A percentile compares a stretch with the other conserved stretches of the same genome.
Conservation (phyloP, 1,140 invertebrate genomes). For the Drosophila bocki region DNA sequence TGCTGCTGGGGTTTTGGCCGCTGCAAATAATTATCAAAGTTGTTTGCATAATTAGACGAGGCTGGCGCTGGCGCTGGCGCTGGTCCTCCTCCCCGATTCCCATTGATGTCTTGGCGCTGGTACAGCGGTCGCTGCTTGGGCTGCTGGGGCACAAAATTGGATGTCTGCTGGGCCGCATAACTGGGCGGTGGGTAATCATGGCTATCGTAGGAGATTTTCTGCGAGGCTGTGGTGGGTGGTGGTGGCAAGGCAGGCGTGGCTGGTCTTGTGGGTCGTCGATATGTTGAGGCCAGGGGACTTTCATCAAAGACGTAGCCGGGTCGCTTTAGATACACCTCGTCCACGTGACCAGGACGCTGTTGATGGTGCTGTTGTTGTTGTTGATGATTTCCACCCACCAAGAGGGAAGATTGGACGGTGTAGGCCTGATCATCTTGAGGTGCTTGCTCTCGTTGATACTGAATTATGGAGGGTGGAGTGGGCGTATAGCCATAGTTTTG, state of each 20-base stretch:
- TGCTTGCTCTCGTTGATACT: conserved; percentile 56
- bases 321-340: conserved; percentile 70
- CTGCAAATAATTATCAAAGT: conserved; percentile 84
- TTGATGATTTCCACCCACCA: conserved; percentile 63
- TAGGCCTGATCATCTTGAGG: conserved; percentile 63
- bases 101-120: conserved; percentile 71
- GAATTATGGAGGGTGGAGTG: conserved; percentile 48
- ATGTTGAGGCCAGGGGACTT: conserved; percentile 41
- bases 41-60: conserved; percentile 85
- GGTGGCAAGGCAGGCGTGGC: conserved; percentile 14
- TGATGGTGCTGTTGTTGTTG: conserved; percentile 22
- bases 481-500: conserved; percentile 71
- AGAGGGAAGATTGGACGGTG: conserved; percentile 77
- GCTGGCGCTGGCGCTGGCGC: conserved; percentile 26
- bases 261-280: conserved; percentile 52
- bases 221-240: conserved; percentile 38
- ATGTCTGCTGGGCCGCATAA: conserved; percentile 76
- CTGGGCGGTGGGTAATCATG: conserved; percentile 83
- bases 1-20: conserved; percentile 49
- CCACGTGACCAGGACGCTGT: conserved; percentile 32
- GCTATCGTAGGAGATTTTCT: conserved; percentile 82
- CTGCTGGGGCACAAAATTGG: conserved; percentile 71
- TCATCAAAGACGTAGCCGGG: conserved; percentile 81
- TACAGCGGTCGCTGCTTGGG: conserved; percentile 55
- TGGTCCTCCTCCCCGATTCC: conserved; percentile 51